Conservation (phyloP, 2,113 vertebrate species). For the Panthera uncia region DNA sequence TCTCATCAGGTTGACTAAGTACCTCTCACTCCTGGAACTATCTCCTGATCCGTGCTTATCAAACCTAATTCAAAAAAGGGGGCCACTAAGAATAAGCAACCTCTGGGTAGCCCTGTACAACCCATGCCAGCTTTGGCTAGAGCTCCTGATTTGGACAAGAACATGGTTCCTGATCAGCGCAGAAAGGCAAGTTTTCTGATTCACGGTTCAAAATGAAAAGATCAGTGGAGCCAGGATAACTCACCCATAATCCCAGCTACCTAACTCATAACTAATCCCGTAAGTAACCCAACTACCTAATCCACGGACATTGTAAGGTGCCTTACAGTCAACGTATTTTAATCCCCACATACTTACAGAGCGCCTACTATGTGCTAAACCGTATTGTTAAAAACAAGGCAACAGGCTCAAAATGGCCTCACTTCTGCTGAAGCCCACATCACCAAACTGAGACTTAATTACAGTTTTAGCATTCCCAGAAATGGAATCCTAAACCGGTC, state of each 20-base stretch:
- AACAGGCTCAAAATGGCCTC: not conserved
- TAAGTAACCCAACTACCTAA: not conserved
- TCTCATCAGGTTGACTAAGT: not conserved
- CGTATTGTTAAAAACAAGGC: not conserved
- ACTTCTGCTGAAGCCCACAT: not conserved
- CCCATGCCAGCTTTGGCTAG: not conserved
- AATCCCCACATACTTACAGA: not conserved
- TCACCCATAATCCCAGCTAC: not conserved
- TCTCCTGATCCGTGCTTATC: not conserved
- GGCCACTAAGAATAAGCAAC: not conserved
- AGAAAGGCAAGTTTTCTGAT: not conserved
- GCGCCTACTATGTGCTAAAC: not conserved
- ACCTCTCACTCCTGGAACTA: not conserved
- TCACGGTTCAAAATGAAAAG: not conserved
- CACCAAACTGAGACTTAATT: not conserved
- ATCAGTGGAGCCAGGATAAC: not conserved
- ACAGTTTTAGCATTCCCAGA: not conserved
- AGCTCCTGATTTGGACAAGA: not conserved
- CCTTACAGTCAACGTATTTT: not conserved
- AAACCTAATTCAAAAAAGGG: not conserved
- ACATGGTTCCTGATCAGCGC: not conserved
- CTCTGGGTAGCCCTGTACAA: not conserved
- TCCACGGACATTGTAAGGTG: not conserved
- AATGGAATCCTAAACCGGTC: not conserved
- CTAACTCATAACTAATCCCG: not conserved